Conservation (phyloP, 2,113 vertebrate genomes). For the Lepidothrix coronata region DNA sequence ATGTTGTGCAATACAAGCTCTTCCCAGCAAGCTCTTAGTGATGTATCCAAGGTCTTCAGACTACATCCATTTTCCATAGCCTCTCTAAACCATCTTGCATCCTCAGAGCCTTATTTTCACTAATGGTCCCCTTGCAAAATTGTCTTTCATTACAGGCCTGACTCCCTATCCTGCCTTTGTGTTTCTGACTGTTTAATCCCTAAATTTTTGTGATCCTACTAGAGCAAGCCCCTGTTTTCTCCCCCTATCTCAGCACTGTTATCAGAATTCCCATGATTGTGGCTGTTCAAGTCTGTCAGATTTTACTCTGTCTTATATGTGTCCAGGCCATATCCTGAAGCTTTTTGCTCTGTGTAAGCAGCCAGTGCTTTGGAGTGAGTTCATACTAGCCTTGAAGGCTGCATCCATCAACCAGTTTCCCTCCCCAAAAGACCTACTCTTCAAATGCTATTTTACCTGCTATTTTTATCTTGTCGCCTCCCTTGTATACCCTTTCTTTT, state of each 20-base stretch:
- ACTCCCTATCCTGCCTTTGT: not conserved
- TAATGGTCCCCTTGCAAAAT: not conserved
- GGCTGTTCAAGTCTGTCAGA: not conserved
- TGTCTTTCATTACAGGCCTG: not conserved
- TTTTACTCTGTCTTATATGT: not conserved
- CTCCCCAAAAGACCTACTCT: not conserved
- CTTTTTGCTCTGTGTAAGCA: not conserved
- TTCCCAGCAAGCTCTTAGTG: not conserved
- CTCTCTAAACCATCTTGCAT: not conserved
- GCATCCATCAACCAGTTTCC: not conserved
- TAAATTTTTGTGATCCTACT: not conserved
- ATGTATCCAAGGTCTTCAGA: not conserved
- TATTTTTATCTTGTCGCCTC: not conserved
- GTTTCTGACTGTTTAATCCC: not conserved
- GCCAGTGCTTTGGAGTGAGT: not conserved
- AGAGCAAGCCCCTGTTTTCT: accelerated
- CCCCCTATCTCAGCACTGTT: not conserved
- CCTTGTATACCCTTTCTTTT: not conserved
- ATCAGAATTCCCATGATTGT: not conserved
- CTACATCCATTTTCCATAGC: not conserved
- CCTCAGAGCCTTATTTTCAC: not conserved
- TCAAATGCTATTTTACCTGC: not conserved
- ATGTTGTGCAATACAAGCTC: not conserved
- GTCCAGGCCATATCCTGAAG: not conserved
- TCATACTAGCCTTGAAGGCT: not conserved